A percentile compares a stretch with the other conserved stretches of the same genome.
Conservation (phyloP, 2,797 vertebrate genomes). For the Rhinella marina region DNA sequence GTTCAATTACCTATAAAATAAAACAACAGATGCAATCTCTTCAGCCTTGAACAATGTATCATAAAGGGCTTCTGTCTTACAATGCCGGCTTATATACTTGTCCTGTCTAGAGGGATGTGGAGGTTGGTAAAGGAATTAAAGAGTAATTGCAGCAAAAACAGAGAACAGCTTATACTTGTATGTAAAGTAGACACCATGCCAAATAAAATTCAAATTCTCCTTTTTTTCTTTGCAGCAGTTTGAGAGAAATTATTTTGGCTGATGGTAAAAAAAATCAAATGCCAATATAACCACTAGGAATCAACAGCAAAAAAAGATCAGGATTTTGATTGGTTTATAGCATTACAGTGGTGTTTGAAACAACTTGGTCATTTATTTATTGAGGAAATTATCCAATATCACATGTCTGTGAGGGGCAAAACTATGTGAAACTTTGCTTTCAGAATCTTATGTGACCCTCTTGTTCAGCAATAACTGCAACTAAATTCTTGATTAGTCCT, state of each 20-base stretch:
- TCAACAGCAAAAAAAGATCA: background rate
- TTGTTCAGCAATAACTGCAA: too few relatives aligned
- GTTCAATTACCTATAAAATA: conserved; percentile 20
- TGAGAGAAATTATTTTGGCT: conserved; percentile 16
- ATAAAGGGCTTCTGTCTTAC: conserved; percentile 1
- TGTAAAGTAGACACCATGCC: conserved; percentile 26
- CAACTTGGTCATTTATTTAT: too few relatives aligned
- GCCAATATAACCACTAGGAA: background rate
- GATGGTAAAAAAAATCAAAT: background rate
- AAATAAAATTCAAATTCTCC: conserved; percentile 31
- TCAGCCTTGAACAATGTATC: conserved; percentile 1
- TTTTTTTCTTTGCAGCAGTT: conserved; percentile 28
- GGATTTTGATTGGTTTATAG: background rate
- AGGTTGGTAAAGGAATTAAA: conserved; percentile 32
- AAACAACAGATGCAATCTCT: conserved; percentile 11
- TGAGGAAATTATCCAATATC: too few relatives aligned
- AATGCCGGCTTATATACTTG: background rate
- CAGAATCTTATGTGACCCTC: too few relatives aligned
- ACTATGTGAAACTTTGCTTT: too few relatives aligned
- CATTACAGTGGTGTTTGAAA: background rate
- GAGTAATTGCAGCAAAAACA: conserved; percentile 34
- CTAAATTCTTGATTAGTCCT: too few relatives aligned
- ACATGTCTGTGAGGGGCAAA: too few relatives aligned
- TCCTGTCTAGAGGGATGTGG: background rate
- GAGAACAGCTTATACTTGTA: conserved; percentile 34